Evolutionary conservation across 2,113 vertebrate genomes (phyloP).

Genomic region (Macquaria australasica): DNA sequence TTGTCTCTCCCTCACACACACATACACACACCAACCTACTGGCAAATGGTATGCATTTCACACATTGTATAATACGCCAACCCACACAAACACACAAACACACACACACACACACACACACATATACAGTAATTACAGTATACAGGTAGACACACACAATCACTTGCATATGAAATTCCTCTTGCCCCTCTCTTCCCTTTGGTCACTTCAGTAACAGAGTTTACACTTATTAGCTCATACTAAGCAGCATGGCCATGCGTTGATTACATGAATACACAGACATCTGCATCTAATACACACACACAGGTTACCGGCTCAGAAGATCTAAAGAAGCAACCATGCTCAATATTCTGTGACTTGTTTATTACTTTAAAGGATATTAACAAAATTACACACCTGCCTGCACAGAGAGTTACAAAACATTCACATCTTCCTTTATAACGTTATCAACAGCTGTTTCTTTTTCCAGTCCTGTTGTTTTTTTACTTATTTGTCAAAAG

Average conservation of each 20-base stretch:
- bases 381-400: conserved; percentile 19
- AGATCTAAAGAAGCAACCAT: not conserved
- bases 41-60: not conserved
- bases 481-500: not conserved
- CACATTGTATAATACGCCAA: not conserved
- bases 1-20: not conserved
- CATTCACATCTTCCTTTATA: not conserved
- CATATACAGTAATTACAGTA: not conserved
- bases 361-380: conserved; percentile 9
- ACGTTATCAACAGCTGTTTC: not conserved
- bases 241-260: conserved; percentile 15
- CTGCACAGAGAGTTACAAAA: not conserved
- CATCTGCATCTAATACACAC: conserved; percentile 1
- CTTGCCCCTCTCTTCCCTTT: conserved; percentile 12
- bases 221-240: conserved; percentile 20
- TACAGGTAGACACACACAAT: not conserved
- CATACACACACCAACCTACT: conserved; percentile 5
- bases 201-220: conserved; percentile 13
- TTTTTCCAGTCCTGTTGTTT: not conserved
- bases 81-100: not conserved
- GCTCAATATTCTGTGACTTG: not conserved
- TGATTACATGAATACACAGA: conserved; percentile 41
- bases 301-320: conserved; percentile 7
- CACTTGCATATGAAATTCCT: not conserved
- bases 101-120: not conserved